These are phyloP conservation scores for Creontiades dilutus DNA, from an alignment of 2,888 invertebrate species.

Conservation along the genomic window DNA sequence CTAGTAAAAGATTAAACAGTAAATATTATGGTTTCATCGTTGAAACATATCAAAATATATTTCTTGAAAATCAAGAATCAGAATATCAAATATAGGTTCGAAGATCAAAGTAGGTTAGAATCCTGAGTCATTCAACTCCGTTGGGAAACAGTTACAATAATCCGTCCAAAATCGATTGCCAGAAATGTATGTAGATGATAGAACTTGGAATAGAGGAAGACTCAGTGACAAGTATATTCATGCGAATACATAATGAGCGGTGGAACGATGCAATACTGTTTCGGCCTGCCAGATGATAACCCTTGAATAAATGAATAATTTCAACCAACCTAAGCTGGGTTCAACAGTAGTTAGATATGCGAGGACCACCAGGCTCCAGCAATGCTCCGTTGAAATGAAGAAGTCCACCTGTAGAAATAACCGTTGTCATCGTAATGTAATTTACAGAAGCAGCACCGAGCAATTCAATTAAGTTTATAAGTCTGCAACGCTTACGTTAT, in stretches of 20 bases:
- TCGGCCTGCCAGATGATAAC: slow-evolving; percentile 11
- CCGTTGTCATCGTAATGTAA: no score
- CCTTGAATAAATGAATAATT: slow-evolving; percentile 39
- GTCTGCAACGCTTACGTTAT: no score
- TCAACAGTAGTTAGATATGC: neutral
- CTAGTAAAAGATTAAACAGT: no score
- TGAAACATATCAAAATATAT: no score
- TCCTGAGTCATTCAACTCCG: neutral
- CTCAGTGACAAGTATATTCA: slow-evolving; percentile 9
- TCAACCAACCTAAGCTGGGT: neutral
- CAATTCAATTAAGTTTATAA: no score
- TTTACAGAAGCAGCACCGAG: no score
- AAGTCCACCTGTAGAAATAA: neutral
- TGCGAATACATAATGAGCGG: neutral
- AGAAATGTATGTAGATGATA: slow-evolving; percentile 2
- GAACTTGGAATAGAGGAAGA: neutral
- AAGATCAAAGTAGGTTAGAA: no score
- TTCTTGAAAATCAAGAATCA: no score
- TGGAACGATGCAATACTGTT: slow-evolving; percentile 39
- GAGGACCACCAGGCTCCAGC: neutral
- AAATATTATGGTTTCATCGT: no score
- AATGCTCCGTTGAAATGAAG: neutral
- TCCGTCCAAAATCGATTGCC: neutral
- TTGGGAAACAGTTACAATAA: slow-evolving; percentile 1
- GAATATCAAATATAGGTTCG: no score